Percentiles rank a stretch among this genome's conserved stretches.
Conservation (phyloP, 2,113 vertebrate species). For the Mastomys natalensis region DNA sequence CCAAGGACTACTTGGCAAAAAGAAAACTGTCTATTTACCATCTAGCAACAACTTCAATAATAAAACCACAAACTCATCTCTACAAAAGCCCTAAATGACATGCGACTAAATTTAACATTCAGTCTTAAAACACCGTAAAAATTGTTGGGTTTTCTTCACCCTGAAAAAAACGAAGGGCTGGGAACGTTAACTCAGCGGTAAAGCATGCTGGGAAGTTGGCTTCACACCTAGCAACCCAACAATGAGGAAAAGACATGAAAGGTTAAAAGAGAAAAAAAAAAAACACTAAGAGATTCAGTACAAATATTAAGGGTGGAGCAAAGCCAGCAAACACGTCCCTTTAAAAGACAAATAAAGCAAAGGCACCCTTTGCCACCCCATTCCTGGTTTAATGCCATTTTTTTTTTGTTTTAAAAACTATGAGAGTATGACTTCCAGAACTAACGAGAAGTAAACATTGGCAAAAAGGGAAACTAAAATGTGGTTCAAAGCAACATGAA, state of each 20-base stretch:
- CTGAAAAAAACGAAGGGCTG: not conserved
- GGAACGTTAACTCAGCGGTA: not conserved
- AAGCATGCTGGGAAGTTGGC: not conserved
- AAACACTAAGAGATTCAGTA: not conserved
- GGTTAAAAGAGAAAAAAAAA: not conserved
- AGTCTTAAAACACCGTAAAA: conserved; percentile 40
- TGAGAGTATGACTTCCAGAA: not conserved
- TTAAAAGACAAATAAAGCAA: conserved; percentile 21
- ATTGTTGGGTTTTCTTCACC: conserved; percentile 18
- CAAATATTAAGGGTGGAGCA: not conserved
- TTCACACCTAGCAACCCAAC: not conserved
- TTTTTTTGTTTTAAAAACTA: not conserved
- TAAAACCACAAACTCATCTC: not conserved
- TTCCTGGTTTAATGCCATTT: not conserved
- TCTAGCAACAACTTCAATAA: conserved; percentile 19
- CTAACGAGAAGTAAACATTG: conserved; percentile 17
- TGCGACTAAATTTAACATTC: conserved; percentile 26
- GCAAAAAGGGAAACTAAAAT: not conserved
- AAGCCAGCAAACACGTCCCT: conserved; percentile 15
- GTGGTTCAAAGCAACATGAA: conserved; percentile 28
- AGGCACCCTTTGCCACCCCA: not conserved
- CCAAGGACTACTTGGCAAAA: conserved; percentile 30
- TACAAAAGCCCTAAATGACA: not conserved
- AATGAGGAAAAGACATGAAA: not conserved
- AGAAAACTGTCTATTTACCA: not conserved